These are phyloP conservation scores for Amblyraja radiata DNA, from an alignment of 2,797 vertebrate genomes.

Conservation along the genomic window DNA sequence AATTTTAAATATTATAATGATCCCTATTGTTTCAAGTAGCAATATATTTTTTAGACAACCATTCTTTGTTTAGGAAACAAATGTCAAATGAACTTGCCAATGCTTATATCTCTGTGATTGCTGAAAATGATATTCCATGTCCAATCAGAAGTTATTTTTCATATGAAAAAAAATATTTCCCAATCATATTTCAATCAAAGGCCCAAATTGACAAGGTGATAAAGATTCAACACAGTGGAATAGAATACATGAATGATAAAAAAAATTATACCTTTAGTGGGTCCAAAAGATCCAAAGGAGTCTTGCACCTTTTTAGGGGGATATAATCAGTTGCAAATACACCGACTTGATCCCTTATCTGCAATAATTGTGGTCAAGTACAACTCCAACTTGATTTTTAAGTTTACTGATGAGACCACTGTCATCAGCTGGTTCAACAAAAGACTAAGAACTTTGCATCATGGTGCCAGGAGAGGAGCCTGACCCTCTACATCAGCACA, in stretches of 20 bases:
- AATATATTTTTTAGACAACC: neutral
- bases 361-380: too few relatives aligned
- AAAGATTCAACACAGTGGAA: neutral
- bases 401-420: too few relatives aligned
- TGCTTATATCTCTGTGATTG: neutral
- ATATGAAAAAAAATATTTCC: neutral
- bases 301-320: neutral
- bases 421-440: too few relatives aligned
- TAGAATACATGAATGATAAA: neutral
- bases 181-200: neutral
- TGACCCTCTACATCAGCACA: too few relatives aligned
- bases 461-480: too few relatives aligned
- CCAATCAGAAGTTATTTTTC: neutral
- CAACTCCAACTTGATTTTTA: too few relatives aligned
- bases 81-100: constrained; percentile 12
- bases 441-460: too few relatives aligned
- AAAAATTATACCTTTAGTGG: neutral
- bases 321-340: neutral
- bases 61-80: neutral
- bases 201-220: neutral
- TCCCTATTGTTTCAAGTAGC: neutral
- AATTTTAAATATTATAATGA: neutral
- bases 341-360: neutral
- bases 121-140: neutral
- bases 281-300: neutral